Evolutionary conservation across 2,888 invertebrate species (phyloP).

Genomic region (Agriopis aurantiaria): DNA sequence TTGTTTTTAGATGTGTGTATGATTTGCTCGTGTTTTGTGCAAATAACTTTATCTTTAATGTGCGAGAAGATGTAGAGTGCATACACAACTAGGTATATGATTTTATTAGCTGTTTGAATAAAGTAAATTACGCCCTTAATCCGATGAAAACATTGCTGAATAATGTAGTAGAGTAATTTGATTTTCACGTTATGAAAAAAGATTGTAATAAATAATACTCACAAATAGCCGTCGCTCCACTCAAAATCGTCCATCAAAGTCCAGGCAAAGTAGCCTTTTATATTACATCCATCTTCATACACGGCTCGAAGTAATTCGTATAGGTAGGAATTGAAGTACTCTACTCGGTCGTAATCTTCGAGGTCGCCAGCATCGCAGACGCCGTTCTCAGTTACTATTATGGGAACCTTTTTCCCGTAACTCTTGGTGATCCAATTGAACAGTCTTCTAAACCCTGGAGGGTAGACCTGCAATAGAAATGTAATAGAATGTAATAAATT

Average conservation of each 20-base stretch:
- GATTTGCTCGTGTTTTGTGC: too few species aligned
- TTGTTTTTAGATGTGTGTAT: too few species aligned
- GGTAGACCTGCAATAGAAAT: constrained; percentile 79
- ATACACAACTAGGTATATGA: too few species aligned
- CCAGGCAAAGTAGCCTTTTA: constrained; percentile 87
- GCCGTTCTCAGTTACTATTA: constrained; percentile 87
- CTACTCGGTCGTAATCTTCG: constrained; percentile 77
- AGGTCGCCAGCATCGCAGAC: constrained; percentile 80
- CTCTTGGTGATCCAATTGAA: constrained; percentile 88
- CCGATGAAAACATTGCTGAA: constrained; percentile 4
- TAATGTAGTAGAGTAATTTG: background rate
- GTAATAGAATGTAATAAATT: constrained; percentile 36
- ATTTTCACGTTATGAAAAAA: constrained; percentile 5
- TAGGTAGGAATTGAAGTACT: constrained; percentile 82
- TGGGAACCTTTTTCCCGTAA: constrained; percentile 85
- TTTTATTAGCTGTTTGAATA: too few species aligned
- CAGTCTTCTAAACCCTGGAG: constrained; percentile 88
- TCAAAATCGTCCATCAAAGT: constrained; percentile 88
- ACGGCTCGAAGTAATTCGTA: constrained; percentile 72
- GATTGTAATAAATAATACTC: constrained; percentile 48
- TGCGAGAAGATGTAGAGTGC: too few species aligned
- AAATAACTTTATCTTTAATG: too few species aligned
- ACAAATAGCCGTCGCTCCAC: constrained; percentile 81
- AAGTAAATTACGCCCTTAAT: background rate
- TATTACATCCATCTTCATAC: constrained; percentile 73